phyloP scores from a whole-genome alignment of 2,888 invertebrate genomes.

The Pocota personata region DNA sequence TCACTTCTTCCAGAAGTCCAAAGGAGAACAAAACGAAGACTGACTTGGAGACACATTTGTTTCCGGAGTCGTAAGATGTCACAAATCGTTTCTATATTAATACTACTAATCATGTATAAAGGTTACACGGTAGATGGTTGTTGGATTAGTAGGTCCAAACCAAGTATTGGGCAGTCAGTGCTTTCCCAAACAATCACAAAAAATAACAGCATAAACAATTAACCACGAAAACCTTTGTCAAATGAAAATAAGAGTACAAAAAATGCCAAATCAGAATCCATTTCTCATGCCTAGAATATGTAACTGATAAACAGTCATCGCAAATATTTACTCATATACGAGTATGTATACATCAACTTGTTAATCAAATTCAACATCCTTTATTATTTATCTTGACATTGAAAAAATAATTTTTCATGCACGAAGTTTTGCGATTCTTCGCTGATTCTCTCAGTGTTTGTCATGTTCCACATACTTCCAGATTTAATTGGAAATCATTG shows the following conservation, averaged over 20 bases:
- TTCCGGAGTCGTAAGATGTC: too few relatives aligned
- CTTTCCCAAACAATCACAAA: too few relatives aligned
- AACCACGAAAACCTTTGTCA: too few relatives aligned
- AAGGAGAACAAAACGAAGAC: too few relatives aligned
- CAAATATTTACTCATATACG: background rate
- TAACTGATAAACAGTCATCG: background rate
- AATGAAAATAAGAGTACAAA: background rate
- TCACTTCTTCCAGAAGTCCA: too few relatives aligned
- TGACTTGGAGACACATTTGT: too few relatives aligned
- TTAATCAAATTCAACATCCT: conserved; percentile 20
- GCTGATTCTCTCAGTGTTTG: conserved; percentile 6
- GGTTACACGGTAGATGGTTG: too few relatives aligned
- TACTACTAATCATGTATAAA: too few relatives aligned
- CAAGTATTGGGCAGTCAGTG: too few relatives aligned
- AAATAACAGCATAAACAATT: too few relatives aligned
- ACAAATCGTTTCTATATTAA: too few relatives aligned
- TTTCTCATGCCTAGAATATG: background rate
- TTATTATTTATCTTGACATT: background rate
- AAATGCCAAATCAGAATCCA: background rate
- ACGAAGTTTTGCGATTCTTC: background rate
- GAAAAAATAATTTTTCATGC: background rate
- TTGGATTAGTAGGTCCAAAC: too few relatives aligned
- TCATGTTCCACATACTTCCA: background rate
- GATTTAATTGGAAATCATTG: conserved; percentile 2
- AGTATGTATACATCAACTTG: background rate